Conservation (phyloP, 2,113 vertebrate genomes). For the Laticauda laticaudata region DNA sequence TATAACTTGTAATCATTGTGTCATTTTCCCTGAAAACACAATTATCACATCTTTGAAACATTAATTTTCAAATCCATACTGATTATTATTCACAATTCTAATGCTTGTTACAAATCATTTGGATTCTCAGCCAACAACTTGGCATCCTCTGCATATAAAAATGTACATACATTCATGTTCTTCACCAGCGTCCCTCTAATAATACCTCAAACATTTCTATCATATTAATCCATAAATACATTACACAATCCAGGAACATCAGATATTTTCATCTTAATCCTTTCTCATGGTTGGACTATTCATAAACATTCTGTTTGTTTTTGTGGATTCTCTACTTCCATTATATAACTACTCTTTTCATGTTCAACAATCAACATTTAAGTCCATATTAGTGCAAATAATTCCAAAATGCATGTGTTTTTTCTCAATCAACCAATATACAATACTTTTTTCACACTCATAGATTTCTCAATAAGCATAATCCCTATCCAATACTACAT, state of each 20-base stretch:
- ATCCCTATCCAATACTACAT: background rate
- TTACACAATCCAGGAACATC: background rate
- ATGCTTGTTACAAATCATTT: background rate
- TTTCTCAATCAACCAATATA: background rate
- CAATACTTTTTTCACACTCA: background rate
- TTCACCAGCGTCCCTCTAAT: background rate
- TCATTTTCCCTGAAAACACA: background rate
- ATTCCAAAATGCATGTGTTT: background rate
- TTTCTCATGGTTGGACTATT: background rate
- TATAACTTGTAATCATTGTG: background rate
- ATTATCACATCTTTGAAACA: background rate
- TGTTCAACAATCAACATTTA: background rate
- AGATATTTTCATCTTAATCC: background rate
- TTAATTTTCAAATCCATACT: background rate
- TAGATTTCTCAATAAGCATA: background rate
- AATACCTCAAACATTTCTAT: background rate
- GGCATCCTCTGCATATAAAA: background rate
- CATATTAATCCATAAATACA: background rate
- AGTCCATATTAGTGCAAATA: background rate
- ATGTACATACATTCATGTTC: background rate
- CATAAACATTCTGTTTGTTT: background rate
- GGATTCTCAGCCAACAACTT: background rate
- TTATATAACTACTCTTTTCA: background rate
- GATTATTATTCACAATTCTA: background rate
- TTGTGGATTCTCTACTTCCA: background rate